A percentile compares a stretch with the other conserved stretches of the same genome.
Evolutionary conservation across 2,113 vertebrate genomes (phyloP).

Genomic region (Gavialis gangeticus): DNA sequence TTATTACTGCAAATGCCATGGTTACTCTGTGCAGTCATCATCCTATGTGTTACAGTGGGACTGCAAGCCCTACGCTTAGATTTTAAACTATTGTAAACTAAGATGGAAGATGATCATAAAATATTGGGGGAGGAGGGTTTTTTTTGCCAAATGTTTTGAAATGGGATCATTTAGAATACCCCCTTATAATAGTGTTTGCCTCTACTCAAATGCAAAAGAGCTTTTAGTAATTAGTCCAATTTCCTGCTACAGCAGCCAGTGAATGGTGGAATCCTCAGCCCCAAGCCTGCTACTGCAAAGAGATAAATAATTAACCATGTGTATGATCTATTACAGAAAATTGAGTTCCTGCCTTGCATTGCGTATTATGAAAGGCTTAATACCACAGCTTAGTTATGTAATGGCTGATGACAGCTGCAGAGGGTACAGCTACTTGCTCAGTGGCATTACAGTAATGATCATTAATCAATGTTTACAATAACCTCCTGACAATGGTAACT

Average conservation of each 20-base stretch:
- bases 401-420: slow-evolving; percentile 27
- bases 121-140: background rate
- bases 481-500: background rate
- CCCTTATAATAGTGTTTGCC: background rate
- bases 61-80: background rate
- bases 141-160: background rate
- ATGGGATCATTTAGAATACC: background rate
- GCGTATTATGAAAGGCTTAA: background rate
- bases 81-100: background rate
- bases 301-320: background rate
- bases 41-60: background rate
- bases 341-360: background rate
- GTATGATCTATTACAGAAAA: background rate
- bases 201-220: background rate
- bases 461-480: background rate
- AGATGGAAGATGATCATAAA: background rate
- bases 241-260: background rate
- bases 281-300: background rate
- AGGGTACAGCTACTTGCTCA: background rate
- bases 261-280: background rate
- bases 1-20: background rate
- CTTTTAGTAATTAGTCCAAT: background rate
- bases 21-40: background rate
- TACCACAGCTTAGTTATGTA: background rate
- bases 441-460: background rate